These are phyloP conservation scores for Sarcophaga peregrina DNA, from an alignment of 1,140 invertebrate species.

Conservation along the genomic window DNA sequence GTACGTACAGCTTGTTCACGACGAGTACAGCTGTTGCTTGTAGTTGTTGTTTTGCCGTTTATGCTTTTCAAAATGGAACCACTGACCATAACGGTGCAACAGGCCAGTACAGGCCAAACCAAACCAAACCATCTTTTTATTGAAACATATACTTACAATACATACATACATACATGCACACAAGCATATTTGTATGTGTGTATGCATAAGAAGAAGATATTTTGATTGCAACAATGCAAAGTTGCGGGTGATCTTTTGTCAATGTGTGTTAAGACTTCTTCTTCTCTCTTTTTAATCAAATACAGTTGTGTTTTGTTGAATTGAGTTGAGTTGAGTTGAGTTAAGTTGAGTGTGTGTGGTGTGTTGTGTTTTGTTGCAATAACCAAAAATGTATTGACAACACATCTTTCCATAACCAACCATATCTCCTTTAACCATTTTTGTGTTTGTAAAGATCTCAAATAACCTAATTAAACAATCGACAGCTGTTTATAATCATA, in stretches of 20 bases:
- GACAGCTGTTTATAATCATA: background rate
- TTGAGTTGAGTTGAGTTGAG: no score
- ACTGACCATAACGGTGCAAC: conserved; percentile 23
- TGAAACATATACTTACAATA: background rate
- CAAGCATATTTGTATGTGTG: no score
- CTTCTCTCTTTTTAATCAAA: no score
- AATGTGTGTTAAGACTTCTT: background rate
- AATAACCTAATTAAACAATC: conserved; percentile 12
- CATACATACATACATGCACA: no score
- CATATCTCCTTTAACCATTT: background rate
- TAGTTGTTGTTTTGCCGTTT: background rate
- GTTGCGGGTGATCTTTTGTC: conserved; percentile 15
- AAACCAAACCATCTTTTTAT: background rate
- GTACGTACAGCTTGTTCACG: no score
- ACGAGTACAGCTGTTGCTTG: background rate
- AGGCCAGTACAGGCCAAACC: background rate
- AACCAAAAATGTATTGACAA: background rate
- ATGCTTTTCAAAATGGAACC: conserved; percentile 1
- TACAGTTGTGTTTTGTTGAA: no score
- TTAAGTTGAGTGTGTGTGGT: background rate
- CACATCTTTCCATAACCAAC: background rate
- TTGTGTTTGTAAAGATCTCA: background rate
- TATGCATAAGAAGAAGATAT: conserved; percentile 3
- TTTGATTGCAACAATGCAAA: background rate
- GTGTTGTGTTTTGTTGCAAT: conserved; percentile 7